phyloP scores from a whole-genome alignment of 2,113 vertebrate species.

The Nothoprocta perdicaria region DNA sequence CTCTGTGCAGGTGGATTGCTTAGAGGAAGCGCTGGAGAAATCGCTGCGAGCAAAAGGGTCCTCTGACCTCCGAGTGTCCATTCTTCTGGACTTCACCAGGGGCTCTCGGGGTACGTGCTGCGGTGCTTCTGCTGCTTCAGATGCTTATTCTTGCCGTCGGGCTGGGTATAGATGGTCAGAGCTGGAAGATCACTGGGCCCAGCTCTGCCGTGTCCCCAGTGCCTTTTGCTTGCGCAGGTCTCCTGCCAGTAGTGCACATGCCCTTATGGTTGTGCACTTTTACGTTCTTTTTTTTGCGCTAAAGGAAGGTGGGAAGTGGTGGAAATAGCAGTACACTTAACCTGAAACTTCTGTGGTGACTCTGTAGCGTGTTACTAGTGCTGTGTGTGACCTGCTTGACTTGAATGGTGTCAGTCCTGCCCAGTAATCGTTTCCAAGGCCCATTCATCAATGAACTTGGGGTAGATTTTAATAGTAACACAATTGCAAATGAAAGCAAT shows the following conservation, averaged over 20 bases:
- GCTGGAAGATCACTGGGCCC: not conserved
- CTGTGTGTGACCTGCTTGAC: not conserved
- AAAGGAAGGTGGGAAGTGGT: not conserved
- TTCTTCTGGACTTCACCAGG: constrained; percentile 92
- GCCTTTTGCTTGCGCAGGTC: not conserved
- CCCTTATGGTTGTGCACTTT: not conserved
- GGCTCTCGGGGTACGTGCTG: constrained; percentile 88
- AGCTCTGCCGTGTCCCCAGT: not conserved
- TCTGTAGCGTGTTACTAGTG: not conserved
- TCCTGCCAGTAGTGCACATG: not conserved
- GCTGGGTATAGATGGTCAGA: not conserved
- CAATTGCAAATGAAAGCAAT: not conserved
- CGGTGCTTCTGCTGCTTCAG: accelerated
- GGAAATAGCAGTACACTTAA: not conserved
- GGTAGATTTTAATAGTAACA: not conserved
- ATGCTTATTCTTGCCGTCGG: not conserved
- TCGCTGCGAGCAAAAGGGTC: constrained; percentile 74
- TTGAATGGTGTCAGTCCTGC: not conserved
- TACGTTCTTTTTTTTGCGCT: not conserved
- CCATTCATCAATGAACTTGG: not conserved
- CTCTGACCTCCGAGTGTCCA: constrained; percentile 85
- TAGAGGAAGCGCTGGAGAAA: constrained; percentile 85
- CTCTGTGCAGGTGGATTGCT: constrained; percentile 86
- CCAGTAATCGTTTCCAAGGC: not conserved
- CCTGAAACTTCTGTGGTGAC: not conserved